Conservation (phyloP, 2,888 invertebrate species). For the Helleia helle region DNA sequence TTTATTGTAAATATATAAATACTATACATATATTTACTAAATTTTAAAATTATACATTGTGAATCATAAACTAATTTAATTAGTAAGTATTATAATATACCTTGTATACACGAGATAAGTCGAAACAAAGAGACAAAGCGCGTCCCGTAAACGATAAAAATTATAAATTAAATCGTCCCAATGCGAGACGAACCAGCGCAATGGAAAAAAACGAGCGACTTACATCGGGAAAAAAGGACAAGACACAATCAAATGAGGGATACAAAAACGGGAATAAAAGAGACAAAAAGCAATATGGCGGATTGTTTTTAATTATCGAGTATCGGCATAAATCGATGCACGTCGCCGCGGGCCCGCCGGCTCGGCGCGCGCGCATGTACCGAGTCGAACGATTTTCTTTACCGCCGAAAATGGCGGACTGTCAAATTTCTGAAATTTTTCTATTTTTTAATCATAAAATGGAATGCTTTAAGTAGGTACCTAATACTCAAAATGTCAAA, state of each 20-base stretch:
- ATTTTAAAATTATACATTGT: too few species aligned
- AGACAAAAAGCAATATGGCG: constrained; percentile 69
- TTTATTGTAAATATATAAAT: too few species aligned
- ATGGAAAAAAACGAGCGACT: constrained; percentile 43
- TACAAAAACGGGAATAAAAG: constrained; percentile 67
- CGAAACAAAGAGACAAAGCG: constrained; percentile 21
- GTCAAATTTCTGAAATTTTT: too few species aligned
- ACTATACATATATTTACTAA: too few species aligned
- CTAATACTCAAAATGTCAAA: too few species aligned
- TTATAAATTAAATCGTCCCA: constrained; percentile 67
- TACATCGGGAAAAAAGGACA: constrained; percentile 40
- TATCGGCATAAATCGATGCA: constrained; percentile 72
- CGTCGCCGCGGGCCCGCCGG: constrained; percentile 64
- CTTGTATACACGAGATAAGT: too few species aligned
- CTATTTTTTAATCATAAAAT: too few species aligned
- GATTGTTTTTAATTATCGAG: constrained; percentile 75
- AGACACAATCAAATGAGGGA: constrained; percentile 72
- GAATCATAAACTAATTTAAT: too few species aligned
- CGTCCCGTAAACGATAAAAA: constrained; percentile 32
- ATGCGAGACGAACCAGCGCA: constrained; percentile 45
- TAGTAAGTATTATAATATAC: too few species aligned
- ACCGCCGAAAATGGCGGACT: constrained; percentile 11
- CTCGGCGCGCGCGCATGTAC: constrained; percentile 33
- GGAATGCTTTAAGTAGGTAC: too few species aligned
- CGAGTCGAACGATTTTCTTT: constrained; percentile 28